Base-by-base conservation (phyloP, 2,113 vertebrate genomes). In the Tragelaphus imberbis region DNA sequence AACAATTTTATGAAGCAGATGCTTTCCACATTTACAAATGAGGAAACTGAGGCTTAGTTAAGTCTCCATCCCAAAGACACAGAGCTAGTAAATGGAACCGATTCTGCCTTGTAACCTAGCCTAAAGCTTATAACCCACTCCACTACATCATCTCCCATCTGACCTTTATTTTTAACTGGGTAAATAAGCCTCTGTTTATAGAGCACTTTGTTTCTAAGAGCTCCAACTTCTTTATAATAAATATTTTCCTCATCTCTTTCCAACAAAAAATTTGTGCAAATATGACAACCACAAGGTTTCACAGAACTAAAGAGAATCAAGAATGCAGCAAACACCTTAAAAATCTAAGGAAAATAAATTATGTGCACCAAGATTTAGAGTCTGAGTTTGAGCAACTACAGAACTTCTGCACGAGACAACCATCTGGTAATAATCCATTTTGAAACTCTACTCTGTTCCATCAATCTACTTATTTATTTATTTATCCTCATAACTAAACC, bases 221-320 rank as follows among this genome's bases (percentile, higher is more conserved):
- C 47, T 86, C 49, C 56, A 88, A 27, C n/a, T 53, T 84, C 90
- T 86, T 30, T 51, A 30, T 5, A 88, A 80, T 17, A 95, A 84
- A 58, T 71, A 88, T 75, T 77, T 95, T 93, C 65, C 53, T 98
- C 49, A 90, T 47, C 55, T 71, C n/a, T 92, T 88, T 86, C 56
- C 68, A 91, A 65, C 86, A 44, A 56, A 95, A 96, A 80, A 87
- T 77, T 61, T n/a, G 44, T 49, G 23, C 30, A 84, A 95, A 92
- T 85, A 71, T 23, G 84, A 90, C 47, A 23, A 84, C 23, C 13
- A n/a, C 8, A 92, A 56, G 15, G 5, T 61, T 86, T 65, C 56
- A 90, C 13, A 58, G 91, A 96, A 94, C 59, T 59, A 59, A 80
- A 53, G 8, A 85, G 61, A 87, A 51, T 95, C 19, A 44, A 65